Evolutionary conservation across 2,888 invertebrate genomes (phyloP), one percentile per base, ranked within the genome.

Genomic region (Cyclophora punctaria): DNA sequence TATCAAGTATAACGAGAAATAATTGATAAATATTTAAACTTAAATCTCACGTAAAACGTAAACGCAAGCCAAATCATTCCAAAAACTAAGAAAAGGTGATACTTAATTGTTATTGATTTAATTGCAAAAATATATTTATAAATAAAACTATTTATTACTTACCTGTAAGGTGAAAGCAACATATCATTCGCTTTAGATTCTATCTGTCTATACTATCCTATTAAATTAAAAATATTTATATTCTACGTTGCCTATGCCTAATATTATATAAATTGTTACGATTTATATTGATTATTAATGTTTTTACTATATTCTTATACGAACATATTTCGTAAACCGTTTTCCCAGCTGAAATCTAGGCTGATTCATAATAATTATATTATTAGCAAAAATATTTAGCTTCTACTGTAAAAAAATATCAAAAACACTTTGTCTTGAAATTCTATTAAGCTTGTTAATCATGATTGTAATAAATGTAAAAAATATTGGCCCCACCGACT

Each of bases 161-260:
- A 62, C 61, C 61, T 61, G 4, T 82, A 81, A 83, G 82, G 75
- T 78, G 73, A 78, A 73, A 76, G 71, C 74, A 73, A 88, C 88
- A 88, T 88, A 88, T 88, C 88, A 88, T 84, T 87, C 86, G 88
- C 88, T 87, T 88, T 83, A 80, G 86, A 86, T 79, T 68, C 58
- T 76, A 76, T 69, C 64, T 73, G 70, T 67, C 67, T 70, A 69
- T 73, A 64, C 52, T 67, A 63, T 69, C 70, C 69, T 73, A 73
- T 72, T 72, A 66, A 69, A 69, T 60, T 63, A 64, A 67, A 5
- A 33, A 44, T 44, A 44, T 70, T 64, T 66, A 72, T 75, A 78
- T 75, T 75, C 59, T 78, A 71, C 67, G 75, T 77, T 73, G 71
- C 69, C 66, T 73, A 69, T 69, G 64, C 62, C 61, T 67, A 67